These are phyloP conservation scores for Strigamia transsilvanica DNA, from an alignment of 2,888 invertebrate genomes.

Conservation along the genomic window DNA sequence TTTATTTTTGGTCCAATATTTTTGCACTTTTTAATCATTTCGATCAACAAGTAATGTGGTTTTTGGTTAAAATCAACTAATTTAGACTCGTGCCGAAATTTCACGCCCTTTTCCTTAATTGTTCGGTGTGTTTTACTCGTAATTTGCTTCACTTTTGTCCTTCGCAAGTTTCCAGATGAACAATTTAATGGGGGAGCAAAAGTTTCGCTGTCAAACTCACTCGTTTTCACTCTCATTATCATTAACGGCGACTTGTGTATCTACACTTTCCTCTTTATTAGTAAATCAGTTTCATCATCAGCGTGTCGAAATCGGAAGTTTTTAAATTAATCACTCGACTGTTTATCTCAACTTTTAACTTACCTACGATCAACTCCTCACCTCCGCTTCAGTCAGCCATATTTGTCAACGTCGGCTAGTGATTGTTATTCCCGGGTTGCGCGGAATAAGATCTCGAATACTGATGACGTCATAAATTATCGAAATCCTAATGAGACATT, in stretches of 20 bases:
- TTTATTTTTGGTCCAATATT: neutral
- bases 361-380: neutral
- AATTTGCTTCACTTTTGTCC: neutral
- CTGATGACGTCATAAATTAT: too few relatives aligned
- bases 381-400: constrained; percentile 9
- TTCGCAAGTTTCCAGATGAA: neutral
- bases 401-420: neutral
- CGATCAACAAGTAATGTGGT: too few relatives aligned
- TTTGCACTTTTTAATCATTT: neutral
- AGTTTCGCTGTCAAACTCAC: constrained; percentile 1
- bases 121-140: neutral
- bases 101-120: neutral
- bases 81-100: too few relatives aligned
- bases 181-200: neutral
- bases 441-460: too few relatives aligned
- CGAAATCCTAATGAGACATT: too few relatives aligned
- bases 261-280: too few relatives aligned
- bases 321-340: neutral
- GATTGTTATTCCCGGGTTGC: too few relatives aligned
- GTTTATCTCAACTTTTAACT: constrained; percentile 4
- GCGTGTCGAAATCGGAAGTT: neutral
- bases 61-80: too few relatives aligned
- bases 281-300: neutral
- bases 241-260: neutral
- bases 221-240: neutral